Conservation (phyloP, 2,113 vertebrate species). For the Varanus salvator region DNA sequence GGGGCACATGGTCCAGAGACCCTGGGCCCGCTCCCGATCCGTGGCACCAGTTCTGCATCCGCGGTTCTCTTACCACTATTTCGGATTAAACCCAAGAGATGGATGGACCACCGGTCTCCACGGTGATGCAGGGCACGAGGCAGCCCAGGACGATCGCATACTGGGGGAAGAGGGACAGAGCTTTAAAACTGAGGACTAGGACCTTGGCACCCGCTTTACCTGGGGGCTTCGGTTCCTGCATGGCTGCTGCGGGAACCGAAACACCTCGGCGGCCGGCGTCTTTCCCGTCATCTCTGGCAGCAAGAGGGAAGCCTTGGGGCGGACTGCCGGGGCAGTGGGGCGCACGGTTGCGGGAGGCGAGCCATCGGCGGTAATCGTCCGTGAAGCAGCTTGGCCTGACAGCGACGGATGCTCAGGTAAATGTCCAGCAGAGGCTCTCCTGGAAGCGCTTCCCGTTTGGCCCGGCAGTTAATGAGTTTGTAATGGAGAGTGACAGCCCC, state of each 20-base stretch:
- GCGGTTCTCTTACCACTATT: too few species aligned
- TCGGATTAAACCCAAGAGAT: too few species aligned
- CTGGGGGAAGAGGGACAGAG: background rate
- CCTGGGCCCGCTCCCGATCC: too few species aligned
- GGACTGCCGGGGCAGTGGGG: background rate
- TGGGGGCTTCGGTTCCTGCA: background rate
- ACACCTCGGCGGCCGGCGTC: background rate
- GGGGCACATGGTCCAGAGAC: too few species aligned
- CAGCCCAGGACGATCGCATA: too few species aligned
- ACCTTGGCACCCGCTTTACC: too few species aligned
- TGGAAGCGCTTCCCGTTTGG: slow-evolving; percentile 5
- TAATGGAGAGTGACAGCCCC: slow-evolving; percentile 30
- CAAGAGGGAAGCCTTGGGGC: background rate
- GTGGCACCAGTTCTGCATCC: too few species aligned
- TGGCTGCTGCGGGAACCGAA: too few species aligned
- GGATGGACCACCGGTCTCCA: too few species aligned
- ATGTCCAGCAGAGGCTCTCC: background rate
- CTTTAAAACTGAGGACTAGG: background rate
- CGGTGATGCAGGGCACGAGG: too few species aligned
- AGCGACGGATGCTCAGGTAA: background rate
- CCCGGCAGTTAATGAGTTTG: background rate
- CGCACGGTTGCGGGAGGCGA: background rate
- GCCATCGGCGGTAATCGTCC: background rate
- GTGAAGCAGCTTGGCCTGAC: background rate
- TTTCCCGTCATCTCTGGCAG: background rate